phyloP scores from a whole-genome alignment of 2,797 vertebrate genomes.

The Acanthis flammea region DNA sequence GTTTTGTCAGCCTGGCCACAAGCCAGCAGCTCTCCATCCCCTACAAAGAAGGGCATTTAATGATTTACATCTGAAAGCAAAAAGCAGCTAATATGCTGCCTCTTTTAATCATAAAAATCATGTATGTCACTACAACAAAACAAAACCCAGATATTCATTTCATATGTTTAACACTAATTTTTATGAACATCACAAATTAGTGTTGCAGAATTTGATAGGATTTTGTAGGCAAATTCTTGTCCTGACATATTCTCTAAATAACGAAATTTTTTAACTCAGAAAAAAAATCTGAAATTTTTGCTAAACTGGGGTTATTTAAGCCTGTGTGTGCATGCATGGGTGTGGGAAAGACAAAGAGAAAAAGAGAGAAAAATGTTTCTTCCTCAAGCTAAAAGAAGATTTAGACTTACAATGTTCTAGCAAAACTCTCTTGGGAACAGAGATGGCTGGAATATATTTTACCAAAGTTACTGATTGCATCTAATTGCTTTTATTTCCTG shows the following conservation, averaged over 20 bases:
- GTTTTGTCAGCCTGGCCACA: slow-evolving; percentile 86
- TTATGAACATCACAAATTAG: not conserved
- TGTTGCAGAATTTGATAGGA: not conserved
- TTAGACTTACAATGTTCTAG: not conserved
- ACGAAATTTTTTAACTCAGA: not conserved
- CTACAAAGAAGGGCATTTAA: slow-evolving; percentile 67
- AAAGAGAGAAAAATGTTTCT: not conserved
- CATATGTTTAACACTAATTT: not conserved
- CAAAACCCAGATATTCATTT: not conserved
- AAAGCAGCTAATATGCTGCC: not conserved
- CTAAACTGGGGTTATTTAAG: not conserved
- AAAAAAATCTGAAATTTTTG: not conserved
- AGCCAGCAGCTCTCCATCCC: slow-evolving; percentile 85
- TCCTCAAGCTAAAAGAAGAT: not conserved
- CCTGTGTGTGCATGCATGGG: not conserved
- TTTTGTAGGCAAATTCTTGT: not conserved
- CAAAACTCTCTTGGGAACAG: not conserved
- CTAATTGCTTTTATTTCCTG: not conserved
- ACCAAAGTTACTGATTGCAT: not conserved
- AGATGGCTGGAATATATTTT: not conserved
- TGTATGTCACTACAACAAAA: not conserved
- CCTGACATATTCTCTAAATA: not conserved
- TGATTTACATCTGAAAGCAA: not conserved
- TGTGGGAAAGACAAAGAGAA: not conserved
- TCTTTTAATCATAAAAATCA: not conserved